A percentile compares a stretch with the other conserved stretches of the same genome.
These are phyloP conservation scores for Odobenus rosmarus DNA, from an alignment of 2,113 vertebrate genomes.

Conservation along the genomic window DNA sequence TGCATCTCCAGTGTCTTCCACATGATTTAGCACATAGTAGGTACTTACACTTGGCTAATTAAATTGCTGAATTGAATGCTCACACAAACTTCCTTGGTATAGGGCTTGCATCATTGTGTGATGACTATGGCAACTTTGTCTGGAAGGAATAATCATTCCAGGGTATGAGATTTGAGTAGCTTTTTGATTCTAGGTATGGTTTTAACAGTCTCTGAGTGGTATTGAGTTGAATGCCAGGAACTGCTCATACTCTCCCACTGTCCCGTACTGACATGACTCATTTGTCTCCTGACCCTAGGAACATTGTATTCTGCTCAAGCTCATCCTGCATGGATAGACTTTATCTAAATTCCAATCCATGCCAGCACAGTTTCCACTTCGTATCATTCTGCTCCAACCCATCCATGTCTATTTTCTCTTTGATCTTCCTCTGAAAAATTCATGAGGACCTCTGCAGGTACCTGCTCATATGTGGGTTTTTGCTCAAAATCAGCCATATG, in stretches of 20 bases:
- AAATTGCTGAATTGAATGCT: neutral
- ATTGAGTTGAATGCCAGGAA: neutral
- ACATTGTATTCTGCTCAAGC: neutral
- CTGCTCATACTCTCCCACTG: neutral
- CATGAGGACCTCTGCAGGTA: conserved; percentile 69
- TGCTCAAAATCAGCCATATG: conserved; percentile 54
- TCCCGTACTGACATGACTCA: neutral
- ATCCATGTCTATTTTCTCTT: conserved; percentile 72
- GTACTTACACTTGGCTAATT: neutral
- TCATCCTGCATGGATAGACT: conserved; percentile 15
- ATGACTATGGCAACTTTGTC: neutral
- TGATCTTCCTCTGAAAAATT: conserved; percentile 79
- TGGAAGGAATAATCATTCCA: neutral
- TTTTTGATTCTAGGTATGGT: neutral
- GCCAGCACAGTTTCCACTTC: neutral
- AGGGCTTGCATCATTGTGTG: neutral
- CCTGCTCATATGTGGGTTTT: conserved; percentile 47
- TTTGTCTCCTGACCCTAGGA: neutral
- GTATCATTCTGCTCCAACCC: conserved; percentile 47
- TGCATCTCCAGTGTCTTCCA: neutral
- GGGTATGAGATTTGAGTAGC: neutral
- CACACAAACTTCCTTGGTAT: neutral
- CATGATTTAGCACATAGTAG: neutral
- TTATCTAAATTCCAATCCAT: conserved; percentile 67
- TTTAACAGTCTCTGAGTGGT: neutral